Base-by-base conservation (phyloP, 1,140 invertebrate genomes). In the Drosophila bocqueti region DNA sequence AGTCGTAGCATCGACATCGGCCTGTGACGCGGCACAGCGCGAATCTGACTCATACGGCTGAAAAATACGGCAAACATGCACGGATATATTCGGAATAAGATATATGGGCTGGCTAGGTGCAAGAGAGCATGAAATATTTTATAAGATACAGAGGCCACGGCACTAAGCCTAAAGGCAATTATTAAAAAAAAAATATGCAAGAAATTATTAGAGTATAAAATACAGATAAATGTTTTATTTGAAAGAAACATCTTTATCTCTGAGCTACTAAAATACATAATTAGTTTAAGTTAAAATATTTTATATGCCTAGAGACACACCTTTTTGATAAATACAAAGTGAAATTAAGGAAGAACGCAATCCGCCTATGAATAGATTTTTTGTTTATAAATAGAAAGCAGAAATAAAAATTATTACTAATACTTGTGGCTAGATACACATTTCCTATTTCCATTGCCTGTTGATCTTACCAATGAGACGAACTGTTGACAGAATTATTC, bases 61-160 rank as follows among this genome's bases (percentile, higher is more conserved):
- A 75, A 62, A 74, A 75, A 49, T 64, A 75, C 71, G 71, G 69
- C 49, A 55, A 75, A 60, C 49, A 75, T 74, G 58, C 49, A 24
- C 29, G n/a, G 54, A 71, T 54, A 61, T 69, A 74, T 75, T 4
- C 40, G 31, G 69, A 31, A 31, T 29, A 72, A 49, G 43, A 71
- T 71, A 42, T 59, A 72, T 72, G 68, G 64, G 5, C 38, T 69
- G 68, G 58, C 67, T 73, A 69, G 72, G 72, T 74, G 58, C 59
- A 64, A 8, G 36, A 47, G 55, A 45, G 50, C 71, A 34, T 64
- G 18, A 75, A 75, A 75, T 75, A 75, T 75, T 74, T 42, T 62
- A 47, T 47, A 40, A 42, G 49, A 63, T 38, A 43, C 24, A 15
- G 18, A 36, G 15, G 36, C 66, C 36, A 54, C n/a, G 10, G 10